Conservation (phyloP, 2,888 invertebrate genomes). For the Plusia festucae region DNA sequence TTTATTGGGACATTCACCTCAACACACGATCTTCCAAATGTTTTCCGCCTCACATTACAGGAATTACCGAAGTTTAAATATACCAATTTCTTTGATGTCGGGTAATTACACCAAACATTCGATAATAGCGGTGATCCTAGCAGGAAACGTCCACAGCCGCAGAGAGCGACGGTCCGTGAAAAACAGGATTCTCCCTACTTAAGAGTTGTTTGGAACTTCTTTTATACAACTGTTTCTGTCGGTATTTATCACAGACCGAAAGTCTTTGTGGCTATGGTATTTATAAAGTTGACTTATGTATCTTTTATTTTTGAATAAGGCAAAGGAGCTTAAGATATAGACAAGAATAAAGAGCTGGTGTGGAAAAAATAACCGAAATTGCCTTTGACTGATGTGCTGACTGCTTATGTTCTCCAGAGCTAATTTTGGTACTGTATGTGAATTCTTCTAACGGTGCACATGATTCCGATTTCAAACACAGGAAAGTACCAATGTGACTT, state of each 20-base stretch:
- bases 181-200: slow-evolving; percentile 50
- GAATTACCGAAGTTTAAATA: slow-evolving; percentile 26
- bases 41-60: not conserved
- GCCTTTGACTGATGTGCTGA: too few species aligned
- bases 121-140: slow-evolving; percentile 22
- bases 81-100: slow-evolving; percentile 21
- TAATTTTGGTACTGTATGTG: too few species aligned
- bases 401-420: too few species aligned
- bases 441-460: too few species aligned
- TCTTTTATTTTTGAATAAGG: too few species aligned
- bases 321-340: too few species aligned
- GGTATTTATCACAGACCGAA: slow-evolving; percentile 20
- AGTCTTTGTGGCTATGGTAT: slow-evolving; percentile 11
- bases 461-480: too few species aligned
- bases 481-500: too few species aligned
- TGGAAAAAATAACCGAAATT: too few species aligned
- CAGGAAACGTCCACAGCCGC: slow-evolving; percentile 27
- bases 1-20: not conserved
- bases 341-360: too few species aligned
- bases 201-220: slow-evolving; percentile 42
- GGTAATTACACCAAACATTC: slow-evolving; percentile 31
- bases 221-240: slow-evolving; percentile 27
- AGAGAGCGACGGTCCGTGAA: slow-evolving; percentile 31
- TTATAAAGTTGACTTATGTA: too few species aligned
- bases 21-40: not conserved